Conservation (phyloP, 2,113 vertebrate genomes). For the Carassius carassius region DNA sequence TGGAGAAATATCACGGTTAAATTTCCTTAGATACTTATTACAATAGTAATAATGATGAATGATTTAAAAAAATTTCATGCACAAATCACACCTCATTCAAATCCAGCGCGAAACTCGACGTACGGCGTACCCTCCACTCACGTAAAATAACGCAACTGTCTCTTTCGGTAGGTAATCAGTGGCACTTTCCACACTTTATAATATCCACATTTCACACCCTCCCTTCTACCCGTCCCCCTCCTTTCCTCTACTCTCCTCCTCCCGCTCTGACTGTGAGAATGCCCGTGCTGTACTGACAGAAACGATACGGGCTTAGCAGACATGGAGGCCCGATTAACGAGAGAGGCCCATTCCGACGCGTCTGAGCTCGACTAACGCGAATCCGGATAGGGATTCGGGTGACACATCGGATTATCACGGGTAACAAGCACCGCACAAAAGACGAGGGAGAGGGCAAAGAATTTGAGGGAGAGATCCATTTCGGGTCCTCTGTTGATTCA, state of each 20-base stretch:
- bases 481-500: slow-evolving; percentile 82
- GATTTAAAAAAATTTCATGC: no score
- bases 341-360: slow-evolving; percentile 76
- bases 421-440: slow-evolving; percentile 60
- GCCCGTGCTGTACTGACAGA: slow-evolving; percentile 72
- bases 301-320: slow-evolving; percentile 80
- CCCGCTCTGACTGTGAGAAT: slow-evolving; percentile 71
- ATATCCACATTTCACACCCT: no score
- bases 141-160: no score
- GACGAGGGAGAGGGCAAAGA: slow-evolving; percentile 57
- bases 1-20: no score
- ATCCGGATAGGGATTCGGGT: slow-evolving; percentile 65
- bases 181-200: no score
- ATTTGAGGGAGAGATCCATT: slow-evolving; percentile 79
- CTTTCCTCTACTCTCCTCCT: slow-evolving; percentile 42
- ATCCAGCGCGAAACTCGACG: no score
- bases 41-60: no score
- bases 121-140: no score
- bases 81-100: no score
- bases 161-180: no score
- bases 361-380: slow-evolving; percentile 73
- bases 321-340: slow-evolving; percentile 81
- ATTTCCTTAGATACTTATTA: no score
- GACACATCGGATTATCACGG: slow-evolving; percentile 62
- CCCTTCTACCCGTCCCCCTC: slow-evolving; percentile 20